A percentile compares a stretch with the other conserved stretches of the same genome.
Conservation (phyloP, 2,888 invertebrate species). For the Watsonalla cultraria region DNA sequence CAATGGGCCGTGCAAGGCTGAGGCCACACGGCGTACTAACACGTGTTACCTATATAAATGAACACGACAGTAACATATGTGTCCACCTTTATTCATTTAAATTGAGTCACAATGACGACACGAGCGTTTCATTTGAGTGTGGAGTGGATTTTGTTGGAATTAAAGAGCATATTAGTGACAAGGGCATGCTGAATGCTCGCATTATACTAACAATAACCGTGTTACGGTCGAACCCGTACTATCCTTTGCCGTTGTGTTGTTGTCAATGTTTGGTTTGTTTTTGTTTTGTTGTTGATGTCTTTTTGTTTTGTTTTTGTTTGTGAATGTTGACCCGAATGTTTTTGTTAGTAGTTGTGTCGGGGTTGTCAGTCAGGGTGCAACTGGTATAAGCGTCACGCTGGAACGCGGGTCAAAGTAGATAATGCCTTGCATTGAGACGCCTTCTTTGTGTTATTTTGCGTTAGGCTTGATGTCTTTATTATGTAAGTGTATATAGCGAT, state of each 20-base stretch:
- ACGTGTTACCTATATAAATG: conserved; percentile 50
- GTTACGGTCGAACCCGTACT: conserved; percentile 50
- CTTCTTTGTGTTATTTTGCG: conserved; percentile 72
- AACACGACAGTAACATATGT: conserved; percentile 55
- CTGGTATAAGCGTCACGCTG: conserved; percentile 57
- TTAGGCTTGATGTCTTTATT: conserved; percentile 73
- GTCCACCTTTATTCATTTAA: conserved; percentile 41
- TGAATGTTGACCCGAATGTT: conserved; percentile 63
- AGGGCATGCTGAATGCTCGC: conserved; percentile 68
- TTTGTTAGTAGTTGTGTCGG: conserved; percentile 39
- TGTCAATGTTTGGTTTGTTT: conserved; percentile 53
- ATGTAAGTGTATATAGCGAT: conserved; percentile 57
- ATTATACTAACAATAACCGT: conserved; percentile 50
- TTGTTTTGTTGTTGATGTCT: conserved; percentile 36
- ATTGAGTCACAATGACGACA: conserved; percentile 51
- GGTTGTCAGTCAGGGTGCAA: conserved; percentile 55
- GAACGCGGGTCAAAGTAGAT: conserved; percentile 51
- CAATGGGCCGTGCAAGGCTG: conserved; percentile 34
- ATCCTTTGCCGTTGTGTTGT: conserved; percentile 72
- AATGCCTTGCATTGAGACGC: conserved; percentile 59
- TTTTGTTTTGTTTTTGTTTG: conserved; percentile 51
- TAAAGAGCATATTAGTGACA: conserved; percentile 39
- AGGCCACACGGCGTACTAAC: conserved; percentile 59
- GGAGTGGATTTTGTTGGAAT: conserved; percentile 72
- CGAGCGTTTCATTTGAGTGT: conserved; percentile 65